A percentile compares a stretch with the other conserved stretches of the same genome.
Evolutionary conservation across 2,888 invertebrate genomes (phyloP).

Genomic region (Melangyna quadrimaculata): DNA sequence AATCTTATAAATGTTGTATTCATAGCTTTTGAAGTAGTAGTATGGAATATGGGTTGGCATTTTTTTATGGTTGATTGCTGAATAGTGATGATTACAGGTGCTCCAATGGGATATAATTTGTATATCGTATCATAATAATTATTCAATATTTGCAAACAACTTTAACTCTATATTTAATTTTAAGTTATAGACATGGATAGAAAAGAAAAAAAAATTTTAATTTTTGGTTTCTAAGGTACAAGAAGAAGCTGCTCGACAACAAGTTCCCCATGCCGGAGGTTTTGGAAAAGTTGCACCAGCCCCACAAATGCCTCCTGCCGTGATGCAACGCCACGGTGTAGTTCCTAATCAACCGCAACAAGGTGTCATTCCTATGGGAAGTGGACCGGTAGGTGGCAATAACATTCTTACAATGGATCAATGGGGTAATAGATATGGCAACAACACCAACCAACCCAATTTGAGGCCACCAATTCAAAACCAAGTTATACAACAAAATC

Average conservation of each 20-base stretch:
- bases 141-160: too few species aligned
- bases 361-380: constrained; percentile 52
- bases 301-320: constrained; percentile 81
- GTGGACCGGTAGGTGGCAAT: constrained; percentile 80
- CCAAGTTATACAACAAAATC: constrained; percentile 81
- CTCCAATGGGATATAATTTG: too few species aligned
- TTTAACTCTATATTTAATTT: neutral
- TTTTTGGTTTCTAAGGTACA: constrained; percentile 84
- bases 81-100: too few species aligned
- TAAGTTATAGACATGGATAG: neutral
- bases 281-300: constrained; percentile 89
- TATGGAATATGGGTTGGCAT: too few species aligned
- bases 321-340: constrained; percentile 81
- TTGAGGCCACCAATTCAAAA: constrained; percentile 82
- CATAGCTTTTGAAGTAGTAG: too few species aligned
- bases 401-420: constrained; percentile 83
- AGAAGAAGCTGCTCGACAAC: constrained; percentile 95
- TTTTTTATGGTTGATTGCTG: too few species aligned
- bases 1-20: too few species aligned
- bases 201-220: neutral
- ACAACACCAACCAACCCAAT: constrained; percentile 79
- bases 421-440: constrained; percentile 82
- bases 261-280: constrained; percentile 87
- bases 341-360: constrained; percentile 78
- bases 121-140: too few species aligned